phyloP scores from a whole-genome alignment of 2,113 vertebrate genomes.

The Sinosuthora webbiana region DNA sequence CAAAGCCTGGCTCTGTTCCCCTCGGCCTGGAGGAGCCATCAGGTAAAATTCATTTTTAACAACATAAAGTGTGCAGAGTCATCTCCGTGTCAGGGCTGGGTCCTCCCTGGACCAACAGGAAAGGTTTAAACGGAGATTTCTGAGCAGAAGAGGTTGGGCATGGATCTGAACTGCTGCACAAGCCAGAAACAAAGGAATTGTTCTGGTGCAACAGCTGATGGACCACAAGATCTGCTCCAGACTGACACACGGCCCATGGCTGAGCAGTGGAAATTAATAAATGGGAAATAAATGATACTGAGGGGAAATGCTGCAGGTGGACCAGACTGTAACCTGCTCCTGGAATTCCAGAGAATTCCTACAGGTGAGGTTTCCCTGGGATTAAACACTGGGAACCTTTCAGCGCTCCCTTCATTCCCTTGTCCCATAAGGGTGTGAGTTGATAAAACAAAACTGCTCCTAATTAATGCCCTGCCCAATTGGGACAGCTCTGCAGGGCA shows the following conservation, averaged over 20 bases:
- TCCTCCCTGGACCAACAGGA: conserved; percentile 20
- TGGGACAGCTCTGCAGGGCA: not conserved
- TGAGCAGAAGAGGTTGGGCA: conserved; percentile 17
- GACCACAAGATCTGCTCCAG: not conserved
- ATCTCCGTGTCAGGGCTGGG: not conserved
- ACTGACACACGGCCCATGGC: not conserved
- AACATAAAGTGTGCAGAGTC: not conserved
- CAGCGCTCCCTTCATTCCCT: not conserved
- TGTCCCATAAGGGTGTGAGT: not conserved
- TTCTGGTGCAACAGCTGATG: conserved; percentile 19
- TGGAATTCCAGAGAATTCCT: not conserved
- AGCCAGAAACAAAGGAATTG: conserved; percentile 38
- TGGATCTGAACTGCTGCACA: conserved; percentile 25
- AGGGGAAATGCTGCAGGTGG: not conserved
- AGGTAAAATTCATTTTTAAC: conserved; percentile 8
- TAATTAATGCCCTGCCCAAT: conserved; percentile 21
- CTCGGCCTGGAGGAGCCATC: not conserved
- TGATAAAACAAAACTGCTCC: conserved; percentile 12
- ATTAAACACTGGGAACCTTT: not conserved
- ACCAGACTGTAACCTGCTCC: not conserved
- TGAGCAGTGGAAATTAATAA: not conserved
- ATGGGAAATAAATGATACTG: not conserved
- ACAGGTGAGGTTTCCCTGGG: not conserved
- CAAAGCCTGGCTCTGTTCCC: not conserved
- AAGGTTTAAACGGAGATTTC: conserved; percentile 36